Evolutionary conservation across 2,888 invertebrate genomes (phyloP).

Genomic region (Anodontia alba): DNA sequence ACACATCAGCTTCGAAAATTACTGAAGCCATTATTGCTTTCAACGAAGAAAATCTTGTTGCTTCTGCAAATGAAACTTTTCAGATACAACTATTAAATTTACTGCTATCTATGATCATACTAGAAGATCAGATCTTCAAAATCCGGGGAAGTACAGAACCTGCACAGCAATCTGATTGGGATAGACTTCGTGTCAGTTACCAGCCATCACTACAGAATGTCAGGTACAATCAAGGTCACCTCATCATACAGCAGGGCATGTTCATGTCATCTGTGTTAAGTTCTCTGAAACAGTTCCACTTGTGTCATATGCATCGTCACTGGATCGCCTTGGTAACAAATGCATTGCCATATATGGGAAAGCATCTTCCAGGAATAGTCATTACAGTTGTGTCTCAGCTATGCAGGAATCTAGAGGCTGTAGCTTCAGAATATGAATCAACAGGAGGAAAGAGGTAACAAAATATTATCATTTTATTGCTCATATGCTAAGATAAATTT

Average conservation of each 20-base stretch:
- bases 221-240: slow-evolving; percentile 75
- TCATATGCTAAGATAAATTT: too few relatives aligned
- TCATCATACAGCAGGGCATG: slow-evolving; percentile 90
- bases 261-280: slow-evolving; percentile 92
- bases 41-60: slow-evolving; percentile 87
- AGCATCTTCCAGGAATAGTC: slow-evolving; percentile 91
- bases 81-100: slow-evolving; percentile 86
- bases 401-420: slow-evolving; percentile 91
- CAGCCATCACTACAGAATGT: slow-evolving; percentile 76
- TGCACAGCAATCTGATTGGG: slow-evolving; percentile 83
- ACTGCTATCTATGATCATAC: slow-evolving; percentile 90
- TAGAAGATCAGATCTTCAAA: slow-evolving; percentile 90
- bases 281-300: slow-evolving; percentile 90
- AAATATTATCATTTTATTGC: too few relatives aligned
- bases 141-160: slow-evolving; percentile 45
- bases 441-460: slow-evolving; percentile 62
- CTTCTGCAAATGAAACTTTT: slow-evolving; percentile 81
- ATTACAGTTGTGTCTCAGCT: slow-evolving; percentile 92
- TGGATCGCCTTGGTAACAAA: slow-evolving; percentile 93
- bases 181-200: slow-evolving; percentile 77
- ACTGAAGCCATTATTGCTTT: slow-evolving; percentile 91
- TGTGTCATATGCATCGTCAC: slow-evolving; percentile 91
- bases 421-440: slow-evolving; percentile 84
- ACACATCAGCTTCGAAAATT: slow-evolving; percentile 86
- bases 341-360: slow-evolving; percentile 91